Evolutionary conservation across 2,113 vertebrate genomes (phyloP).

Genomic region (Origma solitaria): DNA sequence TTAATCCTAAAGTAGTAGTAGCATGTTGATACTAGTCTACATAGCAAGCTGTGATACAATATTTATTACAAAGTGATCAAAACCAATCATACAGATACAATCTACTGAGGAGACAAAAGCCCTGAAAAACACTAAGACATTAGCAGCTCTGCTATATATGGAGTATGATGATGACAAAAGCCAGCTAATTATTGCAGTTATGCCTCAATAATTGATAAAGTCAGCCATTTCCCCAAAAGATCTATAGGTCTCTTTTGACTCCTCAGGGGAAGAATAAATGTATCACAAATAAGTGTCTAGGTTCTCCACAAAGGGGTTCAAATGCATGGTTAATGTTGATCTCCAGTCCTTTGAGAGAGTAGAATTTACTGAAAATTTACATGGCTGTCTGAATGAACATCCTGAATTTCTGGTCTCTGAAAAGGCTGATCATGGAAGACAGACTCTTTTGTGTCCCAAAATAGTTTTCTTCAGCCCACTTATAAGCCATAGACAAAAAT

Average conservation of each 20-base stretch:
- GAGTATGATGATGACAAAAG: background rate
- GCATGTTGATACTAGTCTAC: background rate
- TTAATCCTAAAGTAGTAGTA: background rate
- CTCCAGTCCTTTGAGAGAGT: background rate
- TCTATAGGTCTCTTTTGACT: conserved; percentile 8
- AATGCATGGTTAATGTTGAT: background rate
- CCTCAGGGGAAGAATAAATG: background rate
- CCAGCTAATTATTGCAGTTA: conserved; percentile 14
- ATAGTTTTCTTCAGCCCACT: background rate
- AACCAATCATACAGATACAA: background rate
- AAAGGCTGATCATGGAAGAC: background rate
- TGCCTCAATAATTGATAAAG: conserved; percentile 32
- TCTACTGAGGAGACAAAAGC: conserved; percentile 13
- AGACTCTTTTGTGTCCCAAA: background rate
- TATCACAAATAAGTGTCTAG: background rate
- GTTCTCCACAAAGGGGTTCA: background rate
- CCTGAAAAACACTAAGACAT: background rate
- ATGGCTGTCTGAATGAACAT: background rate
- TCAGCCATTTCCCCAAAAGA: background rate
- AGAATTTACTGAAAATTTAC: background rate
- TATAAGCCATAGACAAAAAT: background rate
- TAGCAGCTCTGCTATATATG: background rate
- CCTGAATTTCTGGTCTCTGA: background rate
- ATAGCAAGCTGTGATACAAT: background rate
- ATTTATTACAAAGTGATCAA: conserved; percentile 49